Evolutionary conservation across 2,797 vertebrate species (phyloP), one percentile per base, ranked within the genome.

Genomic region (Steatocranus sp.): DNA sequence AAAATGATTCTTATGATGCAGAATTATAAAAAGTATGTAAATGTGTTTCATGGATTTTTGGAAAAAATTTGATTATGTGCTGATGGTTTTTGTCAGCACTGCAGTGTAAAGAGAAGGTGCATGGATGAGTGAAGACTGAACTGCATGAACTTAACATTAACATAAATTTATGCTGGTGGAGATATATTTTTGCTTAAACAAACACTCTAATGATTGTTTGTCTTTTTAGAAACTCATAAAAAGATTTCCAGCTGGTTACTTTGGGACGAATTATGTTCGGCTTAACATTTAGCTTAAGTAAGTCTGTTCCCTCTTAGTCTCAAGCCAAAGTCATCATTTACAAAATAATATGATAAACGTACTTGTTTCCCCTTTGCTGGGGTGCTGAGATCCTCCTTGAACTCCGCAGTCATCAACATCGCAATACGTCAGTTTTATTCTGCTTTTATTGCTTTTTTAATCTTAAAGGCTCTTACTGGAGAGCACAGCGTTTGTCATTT

Each of bases 401-500:
- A 91, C 86, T 91, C 34, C 1, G 18, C n/a, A 23, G 43, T 89
- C 75, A 80, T 82, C 53, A 36, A 58, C 54, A 10, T 83, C 80
- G 6, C 79, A 23, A 20, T 78, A 50, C 91, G 93, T 93, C 86
- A 81, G 0, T 14, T 32, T 15, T 54, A 58, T 70, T 88, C 75
- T 61, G 66, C 7, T 5, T 3, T 58, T 36, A 1, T 46, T 61
- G 34, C 18, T 85, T 46, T 61, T 18, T 50, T 81, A 34, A 49
- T 92, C 93, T 95, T 90, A 88, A 88, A 88, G 92, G 90, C 81
- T 93, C 93, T 50, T 91, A 92, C 95, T 95, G 93, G 94, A 58
- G 84, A 78, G 41, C 82, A 87, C 88, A 79, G 78, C 9, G 81
- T 91, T 87, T 94, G 92, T 93, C 94, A 94, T 93, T 75, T 89